Base-by-base conservation (phyloP, 37 sponge, comb jelly and placozoan genomes). In the Aplysina aerophoba region DNA sequence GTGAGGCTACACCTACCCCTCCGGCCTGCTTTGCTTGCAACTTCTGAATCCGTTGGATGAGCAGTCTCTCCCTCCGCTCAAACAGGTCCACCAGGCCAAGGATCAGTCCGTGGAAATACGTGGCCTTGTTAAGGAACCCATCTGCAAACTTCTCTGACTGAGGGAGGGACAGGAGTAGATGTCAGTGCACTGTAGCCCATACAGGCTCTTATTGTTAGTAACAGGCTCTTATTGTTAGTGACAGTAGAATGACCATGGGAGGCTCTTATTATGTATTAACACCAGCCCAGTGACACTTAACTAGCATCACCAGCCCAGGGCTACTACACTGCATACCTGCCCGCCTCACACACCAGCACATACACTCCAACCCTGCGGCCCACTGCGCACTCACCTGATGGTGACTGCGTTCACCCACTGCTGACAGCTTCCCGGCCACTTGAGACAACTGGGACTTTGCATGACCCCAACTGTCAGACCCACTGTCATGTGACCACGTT, bases 31-130 rank as follows among this genome's bases (percentile, higher is more conserved):
- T 75, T 41, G 78, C 17, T 19, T 75, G 78, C 21, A 75, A 21
- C 65, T 89, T 93, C 62, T 95, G 97, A 54, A 95, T 91, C 62
- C 85, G 91, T 38, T 86, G 69, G 39, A 84, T 90, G 20, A 92
- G 89, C 30, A 69, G 39, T 81, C 83, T 92, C 72, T 97, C 97
- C 59, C 95, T 59, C 14, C 97, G 82, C 40, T 91, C 91, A 58
- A 89, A 88, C 41, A 97, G 75, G 71, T 97, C 97, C 73, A 85
- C 5, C 35, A 87, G 50, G 34, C 25, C 36, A 14, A 34, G 40
- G 22, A 41, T 75, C 15, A 75, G 78, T 3, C 40, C 78, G 11
- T 25, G 37, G 54, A 75, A 75, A 54, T 75, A 75, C 1, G 78
- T 53, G 12, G 54, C 25, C 1, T 50, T 44, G 24, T 75, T 4